A percentile compares a stretch with the other conserved stretches of the same genome.
These are phyloP conservation scores for Brachionus asplanchnoidis DNA, from an alignment of 1,140 invertebrate genomes.

Conservation along the genomic window DNA sequence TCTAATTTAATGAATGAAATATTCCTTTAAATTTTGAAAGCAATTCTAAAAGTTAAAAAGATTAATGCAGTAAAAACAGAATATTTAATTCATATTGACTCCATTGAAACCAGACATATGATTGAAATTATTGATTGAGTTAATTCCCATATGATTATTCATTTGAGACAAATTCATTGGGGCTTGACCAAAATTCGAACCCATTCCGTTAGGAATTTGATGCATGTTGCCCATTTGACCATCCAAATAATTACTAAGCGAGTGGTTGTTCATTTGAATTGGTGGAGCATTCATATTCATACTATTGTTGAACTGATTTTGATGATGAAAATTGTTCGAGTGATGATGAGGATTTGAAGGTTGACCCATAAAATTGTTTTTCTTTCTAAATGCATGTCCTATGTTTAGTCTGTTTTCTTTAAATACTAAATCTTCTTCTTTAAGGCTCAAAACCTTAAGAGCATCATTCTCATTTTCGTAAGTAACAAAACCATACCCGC, in stretches of 20 bases:
- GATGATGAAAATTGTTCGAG: not conserved
- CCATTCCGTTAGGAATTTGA: not conserved
- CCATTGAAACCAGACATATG: not conserved
- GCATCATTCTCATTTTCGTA: conserved; percentile 33
- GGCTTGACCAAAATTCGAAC: not conserved
- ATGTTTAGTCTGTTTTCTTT: conserved; percentile 36
- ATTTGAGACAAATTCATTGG: conserved; percentile 25
- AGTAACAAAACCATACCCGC: conserved; percentile 35
- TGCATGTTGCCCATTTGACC: not conserved
- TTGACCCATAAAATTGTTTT: conserved; percentile 15
- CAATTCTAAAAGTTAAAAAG: not conserved
- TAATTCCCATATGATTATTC: conserved; percentile 7
- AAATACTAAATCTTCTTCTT: conserved; percentile 40
- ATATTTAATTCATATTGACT: conserved; percentile 13
- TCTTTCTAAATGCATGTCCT: conserved; percentile 39
- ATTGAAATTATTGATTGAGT: conserved; percentile 23
- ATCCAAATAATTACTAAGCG: conserved; percentile 18
- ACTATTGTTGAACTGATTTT: conserved; percentile 3
- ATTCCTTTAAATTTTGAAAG: not conserved
- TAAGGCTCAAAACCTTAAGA: conserved; percentile 18
- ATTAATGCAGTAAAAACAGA: not conserved
- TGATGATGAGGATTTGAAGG: not conserved
- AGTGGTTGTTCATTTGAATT: conserved; percentile 2
- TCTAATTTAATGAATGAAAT: not conserved
- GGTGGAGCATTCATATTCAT: not conserved